phyloP scores from a whole-genome alignment of 2,113 vertebrate species.

The Scomber scombrus region DNA sequence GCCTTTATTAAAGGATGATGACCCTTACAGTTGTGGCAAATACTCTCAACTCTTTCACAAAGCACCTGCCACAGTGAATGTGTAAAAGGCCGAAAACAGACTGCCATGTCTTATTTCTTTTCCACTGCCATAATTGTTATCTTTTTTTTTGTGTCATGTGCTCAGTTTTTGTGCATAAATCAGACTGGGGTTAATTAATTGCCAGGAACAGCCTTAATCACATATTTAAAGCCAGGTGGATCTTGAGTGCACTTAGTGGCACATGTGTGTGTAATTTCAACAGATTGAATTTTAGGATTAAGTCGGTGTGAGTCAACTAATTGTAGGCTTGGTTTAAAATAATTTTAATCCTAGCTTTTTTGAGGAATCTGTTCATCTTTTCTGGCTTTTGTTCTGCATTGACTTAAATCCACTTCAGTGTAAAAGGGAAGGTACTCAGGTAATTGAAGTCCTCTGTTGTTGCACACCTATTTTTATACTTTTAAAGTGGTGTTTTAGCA shows the following conservation, averaged over 20 bases:
- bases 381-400: constrained; percentile 42
- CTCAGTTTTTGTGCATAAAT: constrained; percentile 40
- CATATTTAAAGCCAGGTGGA: constrained; percentile 32
- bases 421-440: constrained; percentile 81
- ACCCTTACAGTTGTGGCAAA: constrained; percentile 41
- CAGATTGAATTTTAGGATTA: background rate
- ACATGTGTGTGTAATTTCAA: constrained; percentile 8
- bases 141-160: constrained; percentile 29
- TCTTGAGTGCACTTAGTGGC: constrained; percentile 23
- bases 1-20: constrained; percentile 20
- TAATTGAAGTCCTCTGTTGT: constrained; percentile 74
- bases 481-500: constrained; percentile 56
- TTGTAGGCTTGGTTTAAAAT: constrained; percentile 3
- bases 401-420: constrained; percentile 65
- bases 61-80: constrained; percentile 69
- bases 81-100: constrained; percentile 63
- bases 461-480: constrained; percentile 61
- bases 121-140: constrained; percentile 57
- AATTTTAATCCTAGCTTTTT: constrained; percentile 16
- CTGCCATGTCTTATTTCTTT: constrained; percentile 39
- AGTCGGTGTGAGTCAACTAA: background rate
- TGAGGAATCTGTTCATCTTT: constrained; percentile 39
- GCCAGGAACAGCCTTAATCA: constrained; percentile 60
- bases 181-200: constrained; percentile 19
- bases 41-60: constrained; percentile 28